A percentile compares a stretch with the other conserved stretches of the same genome.
These are phyloP conservation scores for Allobates femoralis DNA, from an alignment of 2,797 vertebrate species.

Conservation along the genomic window DNA sequence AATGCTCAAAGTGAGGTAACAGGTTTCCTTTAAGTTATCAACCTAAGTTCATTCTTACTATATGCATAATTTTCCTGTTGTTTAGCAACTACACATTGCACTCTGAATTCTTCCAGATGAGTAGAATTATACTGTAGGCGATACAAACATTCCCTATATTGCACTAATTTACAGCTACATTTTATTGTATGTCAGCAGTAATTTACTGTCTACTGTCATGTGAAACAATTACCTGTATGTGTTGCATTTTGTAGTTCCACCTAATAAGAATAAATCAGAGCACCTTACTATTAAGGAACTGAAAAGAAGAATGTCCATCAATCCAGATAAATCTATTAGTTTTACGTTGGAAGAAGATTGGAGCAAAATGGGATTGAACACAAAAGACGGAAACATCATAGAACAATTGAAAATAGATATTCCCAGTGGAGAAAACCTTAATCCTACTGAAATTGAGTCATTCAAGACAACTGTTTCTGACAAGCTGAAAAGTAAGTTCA, in stretches of 20 bases:
- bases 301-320: slow-evolving; percentile 66
- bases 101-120: background rate
- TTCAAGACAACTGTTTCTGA: slow-evolving; percentile 57
- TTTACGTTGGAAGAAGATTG: slow-evolving; percentile 58
- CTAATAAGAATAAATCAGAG: slow-evolving; percentile 61
- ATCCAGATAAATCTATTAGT: slow-evolving; percentile 63
- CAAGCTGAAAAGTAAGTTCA: slow-evolving; percentile 74
- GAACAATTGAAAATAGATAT: slow-evolving; percentile 62
- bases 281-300: slow-evolving; percentile 73
- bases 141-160: background rate
- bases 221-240: background rate
- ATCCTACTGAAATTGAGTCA: slow-evolving; percentile 65
- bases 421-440: slow-evolving; percentile 36
- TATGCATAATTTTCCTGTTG: too few relatives aligned
- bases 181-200: background rate
- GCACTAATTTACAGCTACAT: background rate
- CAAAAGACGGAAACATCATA: slow-evolving; percentile 52
- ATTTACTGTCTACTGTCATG: background rate
- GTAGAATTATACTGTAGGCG: background rate
- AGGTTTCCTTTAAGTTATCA: too few relatives aligned
- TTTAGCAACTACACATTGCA: too few relatives aligned
- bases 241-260: slow-evolving; percentile 74
- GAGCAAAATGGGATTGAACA: slow-evolving; percentile 65
- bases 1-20: too few relatives aligned
- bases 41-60: too few relatives aligned